phyloP scores from a whole-genome alignment of 2,888 invertebrate genomes.

The Cenopis cana region DNA sequence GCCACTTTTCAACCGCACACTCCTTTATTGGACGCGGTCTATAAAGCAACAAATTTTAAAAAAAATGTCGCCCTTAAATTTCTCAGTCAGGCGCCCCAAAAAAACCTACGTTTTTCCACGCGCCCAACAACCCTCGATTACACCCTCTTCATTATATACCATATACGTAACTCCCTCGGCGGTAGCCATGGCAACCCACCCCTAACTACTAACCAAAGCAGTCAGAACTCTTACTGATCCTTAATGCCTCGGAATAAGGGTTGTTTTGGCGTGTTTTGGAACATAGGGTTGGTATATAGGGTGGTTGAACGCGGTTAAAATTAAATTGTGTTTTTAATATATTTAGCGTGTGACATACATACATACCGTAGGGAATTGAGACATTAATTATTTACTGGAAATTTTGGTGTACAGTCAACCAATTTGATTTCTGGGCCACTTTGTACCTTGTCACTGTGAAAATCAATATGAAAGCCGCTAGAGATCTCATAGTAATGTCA shows the following conservation, averaged over 20 bases:
- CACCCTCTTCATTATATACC: slow-evolving; percentile 24
- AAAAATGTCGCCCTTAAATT: too few species aligned
- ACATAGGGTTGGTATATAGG: slow-evolving; percentile 26
- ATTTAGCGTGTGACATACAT: slow-evolving; percentile 23
- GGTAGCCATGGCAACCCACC: slow-evolving; percentile 51
- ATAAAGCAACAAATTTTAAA: too few species aligned
- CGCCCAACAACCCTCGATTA: slow-evolving; percentile 9
- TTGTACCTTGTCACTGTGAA: too few species aligned
- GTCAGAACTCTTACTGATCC: background rate
- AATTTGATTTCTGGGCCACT: too few species aligned
- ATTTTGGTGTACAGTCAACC: too few species aligned
- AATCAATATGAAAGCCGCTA: too few species aligned
- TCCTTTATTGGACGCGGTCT: too few species aligned
- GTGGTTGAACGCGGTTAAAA: slow-evolving; percentile 29
- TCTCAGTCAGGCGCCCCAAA: slow-evolving; percentile 1
- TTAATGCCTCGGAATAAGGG: background rate
- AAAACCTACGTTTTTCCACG: background rate
- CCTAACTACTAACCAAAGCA: slow-evolving; percentile 7
- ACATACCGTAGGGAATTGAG: background rate
- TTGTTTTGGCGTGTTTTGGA: background rate
- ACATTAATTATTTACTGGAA: background rate
- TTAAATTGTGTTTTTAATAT: slow-evolving; percentile 35
- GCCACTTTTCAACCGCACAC: too few species aligned
- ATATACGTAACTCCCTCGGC: slow-evolving; percentile 45
- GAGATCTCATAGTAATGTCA: too few species aligned